phyloP scores from a whole-genome alignment of 2,888 invertebrate genomes.

The Tipula lateralis region DNA sequence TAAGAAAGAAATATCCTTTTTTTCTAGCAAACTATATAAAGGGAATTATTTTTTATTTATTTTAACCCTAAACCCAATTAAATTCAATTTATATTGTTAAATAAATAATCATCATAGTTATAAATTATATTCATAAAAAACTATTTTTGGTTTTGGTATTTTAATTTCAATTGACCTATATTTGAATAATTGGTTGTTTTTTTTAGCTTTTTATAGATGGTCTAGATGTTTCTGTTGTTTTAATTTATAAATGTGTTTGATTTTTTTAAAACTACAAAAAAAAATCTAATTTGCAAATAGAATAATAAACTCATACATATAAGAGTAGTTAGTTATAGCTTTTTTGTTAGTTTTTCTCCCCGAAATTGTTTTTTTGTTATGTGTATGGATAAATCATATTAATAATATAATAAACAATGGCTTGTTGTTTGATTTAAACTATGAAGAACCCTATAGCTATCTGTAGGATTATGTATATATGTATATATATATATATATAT shows the following conservation, averaged over 20 bases:
- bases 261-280: background rate
- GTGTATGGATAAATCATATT: background rate
- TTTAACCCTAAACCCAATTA: background rate
- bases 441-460: no score
- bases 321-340: background rate
- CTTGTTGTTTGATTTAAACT: no score
- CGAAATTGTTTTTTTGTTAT: background rate
- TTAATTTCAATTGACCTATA: slow-evolving; percentile 1
- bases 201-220: background rate
- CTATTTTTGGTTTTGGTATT: background rate
- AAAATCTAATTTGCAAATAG: background rate
- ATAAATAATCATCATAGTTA: background rate
- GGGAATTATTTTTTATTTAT: background rate
- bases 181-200: background rate
- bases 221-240: background rate
- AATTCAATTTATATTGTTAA: background rate
- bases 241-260: background rate
- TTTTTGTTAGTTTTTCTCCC: background rate
- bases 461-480: no score
- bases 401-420: background rate
- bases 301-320: background rate
- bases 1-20: background rate
- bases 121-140: background rate
- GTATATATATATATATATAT: no score
- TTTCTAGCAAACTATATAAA: background rate